Conservation (phyloP, 2,888 invertebrate genomes). For the Trachelus iudaicus region DNA sequence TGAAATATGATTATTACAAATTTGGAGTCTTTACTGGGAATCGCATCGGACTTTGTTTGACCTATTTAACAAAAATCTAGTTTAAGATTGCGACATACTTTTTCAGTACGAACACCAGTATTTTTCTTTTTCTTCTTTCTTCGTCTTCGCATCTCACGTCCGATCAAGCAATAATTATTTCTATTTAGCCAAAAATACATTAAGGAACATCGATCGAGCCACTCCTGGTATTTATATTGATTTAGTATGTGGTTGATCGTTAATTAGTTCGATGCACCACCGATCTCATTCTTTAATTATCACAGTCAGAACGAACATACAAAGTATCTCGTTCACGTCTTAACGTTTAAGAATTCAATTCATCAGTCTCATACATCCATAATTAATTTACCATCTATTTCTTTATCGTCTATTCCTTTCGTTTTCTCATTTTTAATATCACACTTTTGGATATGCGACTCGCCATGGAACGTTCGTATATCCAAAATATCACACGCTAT, state of each 20-base stretch:
- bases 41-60: neutral
- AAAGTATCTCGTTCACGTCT: neutral
- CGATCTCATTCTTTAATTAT: neutral
- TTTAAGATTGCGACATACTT: neutral
- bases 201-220: neutral
- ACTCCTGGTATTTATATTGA: neutral
- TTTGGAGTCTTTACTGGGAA: neutral
- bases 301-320: neutral
- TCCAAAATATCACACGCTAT: neutral
- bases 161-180: neutral
- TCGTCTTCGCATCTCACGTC: neutral
- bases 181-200: neutral
- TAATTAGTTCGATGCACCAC: neutral
- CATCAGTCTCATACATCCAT: neutral
- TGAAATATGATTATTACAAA: neutral
- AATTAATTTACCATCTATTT: neutral
- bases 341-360: neutral
- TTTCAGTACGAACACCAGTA: neutral
- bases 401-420: neutral
- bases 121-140: neutral
- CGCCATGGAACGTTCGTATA: neutral
- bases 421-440: neutral
- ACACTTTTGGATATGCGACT: neutral
- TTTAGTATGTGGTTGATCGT: neutral
- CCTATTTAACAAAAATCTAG: neutral